Conservation (phyloP, 2,113 vertebrate species). For the Damaliscus lunatus region DNA sequence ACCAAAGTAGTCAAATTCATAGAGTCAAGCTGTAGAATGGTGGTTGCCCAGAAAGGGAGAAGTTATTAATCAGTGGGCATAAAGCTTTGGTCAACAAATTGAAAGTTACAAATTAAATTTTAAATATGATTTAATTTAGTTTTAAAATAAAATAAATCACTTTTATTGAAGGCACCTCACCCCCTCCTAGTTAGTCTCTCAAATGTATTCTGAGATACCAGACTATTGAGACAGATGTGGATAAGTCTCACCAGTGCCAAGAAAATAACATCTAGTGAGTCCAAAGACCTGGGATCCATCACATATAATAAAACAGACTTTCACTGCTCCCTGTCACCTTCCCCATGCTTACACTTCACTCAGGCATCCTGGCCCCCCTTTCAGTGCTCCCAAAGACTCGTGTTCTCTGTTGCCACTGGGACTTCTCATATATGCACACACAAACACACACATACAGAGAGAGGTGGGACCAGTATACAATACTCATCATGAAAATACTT, state of each 20-base stretch:
- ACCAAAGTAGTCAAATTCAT: neutral
- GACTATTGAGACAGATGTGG: neutral
- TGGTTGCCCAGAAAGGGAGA: neutral
- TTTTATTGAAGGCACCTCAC: neutral
- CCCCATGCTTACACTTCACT: neutral
- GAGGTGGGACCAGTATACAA: neutral
- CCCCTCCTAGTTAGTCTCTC: neutral
- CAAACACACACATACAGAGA: neutral
- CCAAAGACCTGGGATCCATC: neutral
- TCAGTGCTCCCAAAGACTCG: neutral
- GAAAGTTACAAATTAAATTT: neutral
- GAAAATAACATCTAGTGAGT: neutral
- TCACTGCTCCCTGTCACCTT: neutral
- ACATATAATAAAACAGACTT: neutral
- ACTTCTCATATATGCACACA: neutral
- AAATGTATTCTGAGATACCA: neutral
- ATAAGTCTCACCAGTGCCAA: neutral
- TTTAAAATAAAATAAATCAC: neutral
- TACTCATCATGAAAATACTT: neutral
- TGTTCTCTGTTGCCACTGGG: neutral
- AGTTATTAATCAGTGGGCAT: neutral
- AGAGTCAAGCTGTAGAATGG: neutral
- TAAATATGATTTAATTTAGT: neutral
- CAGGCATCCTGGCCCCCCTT: neutral
- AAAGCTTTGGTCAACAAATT: neutral